Evolutionary conservation across 2,888 invertebrate genomes (phyloP), one percentile per base, ranked within the genome.

Genomic region (Thyatira batis): DNA sequence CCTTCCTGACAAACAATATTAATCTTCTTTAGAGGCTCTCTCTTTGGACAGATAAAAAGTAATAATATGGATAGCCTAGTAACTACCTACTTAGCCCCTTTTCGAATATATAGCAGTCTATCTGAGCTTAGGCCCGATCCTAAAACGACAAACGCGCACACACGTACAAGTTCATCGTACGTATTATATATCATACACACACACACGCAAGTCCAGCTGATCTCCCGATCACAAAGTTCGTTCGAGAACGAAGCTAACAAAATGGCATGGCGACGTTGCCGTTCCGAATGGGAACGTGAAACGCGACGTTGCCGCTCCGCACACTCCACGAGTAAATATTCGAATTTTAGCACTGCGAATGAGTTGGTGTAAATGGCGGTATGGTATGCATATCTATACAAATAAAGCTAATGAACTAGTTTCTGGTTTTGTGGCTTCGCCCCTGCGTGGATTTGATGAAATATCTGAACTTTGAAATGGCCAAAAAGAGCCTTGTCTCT

Each of bases 261-360:
- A 76, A 77, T 71, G 71, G 72, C 70, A 73, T 62, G 67, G 76
- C 76, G 73, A 60, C 73, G 80, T 78, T 73, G 76, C 69, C 71
- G 55, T 58, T 20, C 60, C 65, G 59, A 53, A 54, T 50, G 56
- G 50, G 50, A 52, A 49, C 52, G 65, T 62, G 63, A 58, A 67
- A 23, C 51, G 55, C 30, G 58, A 56, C 55, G 84, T 83, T 86
- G 86, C 82, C 84, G 73, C 71, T 69, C 71, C 71, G 71, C 69
- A 63, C 76, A 63, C 65, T 45, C 54, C 68, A 66, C 70, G 69
- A 78, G 80, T 79, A 73, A 78, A 80, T 76, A 82, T 75, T 78
- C 78, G 73, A 76, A 81, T 73, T 80, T 84, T 82, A 78, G 76
- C 75, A 79, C 80, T 81, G 81, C 79, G 73, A 82, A 77, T 73